Percentiles rank a stretch among this genome's conserved stretches.
Evolutionary conservation across 2,113 vertebrate genomes (phyloP).

Genomic region (Pipa parva): DNA sequence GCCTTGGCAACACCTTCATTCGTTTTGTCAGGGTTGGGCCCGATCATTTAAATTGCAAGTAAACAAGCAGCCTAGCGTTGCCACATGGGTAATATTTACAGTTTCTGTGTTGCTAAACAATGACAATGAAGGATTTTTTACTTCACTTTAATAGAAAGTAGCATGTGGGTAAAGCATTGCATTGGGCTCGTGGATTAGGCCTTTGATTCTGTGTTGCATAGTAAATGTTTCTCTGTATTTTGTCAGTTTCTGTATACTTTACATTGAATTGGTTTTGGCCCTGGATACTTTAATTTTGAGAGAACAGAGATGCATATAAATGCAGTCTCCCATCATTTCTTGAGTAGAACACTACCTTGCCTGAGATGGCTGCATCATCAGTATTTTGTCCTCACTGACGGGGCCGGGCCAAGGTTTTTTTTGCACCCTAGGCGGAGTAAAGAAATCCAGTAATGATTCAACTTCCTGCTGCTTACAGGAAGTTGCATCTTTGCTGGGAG

Average conservation of each 20-base stretch:
- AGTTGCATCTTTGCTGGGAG: too few relatives aligned
- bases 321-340: too few relatives aligned
- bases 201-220: neutral
- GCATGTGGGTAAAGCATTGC: neutral
- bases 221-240: neutral
- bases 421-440: too few relatives aligned
- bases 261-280: too few relatives aligned
- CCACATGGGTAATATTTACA: constrained; percentile 44
- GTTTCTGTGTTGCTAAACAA: constrained; percentile 39
- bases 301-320: too few relatives aligned
- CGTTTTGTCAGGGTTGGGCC: constrained; percentile 42
- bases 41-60: constrained; percentile 42
- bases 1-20: constrained; percentile 34
- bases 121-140: constrained; percentile 37
- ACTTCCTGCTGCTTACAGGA: too few relatives aligned
- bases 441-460: too few relatives aligned
- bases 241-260: neutral
- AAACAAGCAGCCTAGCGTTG: constrained; percentile 40
- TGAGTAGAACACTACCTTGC: too few relatives aligned
- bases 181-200: neutral
- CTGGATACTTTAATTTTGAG: too few relatives aligned
- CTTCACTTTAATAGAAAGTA: constrained; percentile 9
- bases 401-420: too few relatives aligned
- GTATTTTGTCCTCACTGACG: too few relatives aligned
- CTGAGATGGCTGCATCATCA: too few relatives aligned